Evolutionary conservation across 2,888 invertebrate species (phyloP), one percentile per base, ranked within the genome.

Genomic region (Elysia crispata): DNA sequence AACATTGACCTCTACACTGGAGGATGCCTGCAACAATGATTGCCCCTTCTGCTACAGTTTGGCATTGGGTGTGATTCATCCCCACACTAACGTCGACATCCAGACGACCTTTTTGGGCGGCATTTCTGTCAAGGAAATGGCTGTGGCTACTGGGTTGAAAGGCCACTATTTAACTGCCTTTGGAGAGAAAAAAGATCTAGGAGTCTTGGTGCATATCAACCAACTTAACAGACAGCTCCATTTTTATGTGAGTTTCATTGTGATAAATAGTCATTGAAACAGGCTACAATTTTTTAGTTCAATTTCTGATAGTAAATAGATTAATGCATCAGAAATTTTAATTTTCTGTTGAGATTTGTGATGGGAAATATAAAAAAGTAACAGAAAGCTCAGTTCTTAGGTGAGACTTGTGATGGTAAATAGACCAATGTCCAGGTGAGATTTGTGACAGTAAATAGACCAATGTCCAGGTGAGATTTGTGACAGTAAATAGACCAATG

Each of bases 11-110:
- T 85, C 87, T 1, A 80, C 77, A 41, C 41, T 85, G 54, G 80
- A 82, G 49, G 82, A 85, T 79, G 76, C 77, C 28, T 82, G 83
- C 15, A 60, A 41, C 18, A 33, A 69, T 57, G 75, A 62, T 62
- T 54, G 78, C 23, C 25, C 11, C 31, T 73, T 50, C 73, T 30
- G 25, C 50, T 67, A 83, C 83, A 87, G 84, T 33, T 66, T 85
- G 66, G 80, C 81, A 49, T 67, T 85, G 67, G 87, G 86, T 28
- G 31, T 90, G 20, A 81, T 80, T 0, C 91, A 91, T 77, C 87
- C 87, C 6, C 83, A 84, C 76, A 89, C 89, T 28, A 77, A 86
- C 41, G 84, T 89, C 0, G 88, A 90, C 80, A 72, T 89, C 18
- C 81, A 83, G 62, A 76, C 89, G 76, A 84, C 69, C 49, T 85